Base-by-base conservation (phyloP, 2,888 invertebrate genomes). In the Eilema depressum region DNA sequence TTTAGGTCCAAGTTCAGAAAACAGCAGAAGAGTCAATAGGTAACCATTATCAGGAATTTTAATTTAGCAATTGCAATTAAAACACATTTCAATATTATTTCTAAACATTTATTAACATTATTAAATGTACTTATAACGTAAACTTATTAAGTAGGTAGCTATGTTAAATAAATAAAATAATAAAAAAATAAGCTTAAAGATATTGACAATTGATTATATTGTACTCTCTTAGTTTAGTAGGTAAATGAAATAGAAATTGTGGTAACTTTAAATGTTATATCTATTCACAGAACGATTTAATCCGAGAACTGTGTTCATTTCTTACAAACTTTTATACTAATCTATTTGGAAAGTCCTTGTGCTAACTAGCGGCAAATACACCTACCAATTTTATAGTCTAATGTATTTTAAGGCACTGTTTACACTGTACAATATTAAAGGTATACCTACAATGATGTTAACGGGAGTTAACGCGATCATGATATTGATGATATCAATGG, bases 181-280 rank as follows among this genome's bases (percentile, higher is more conserved):
- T 72, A 76, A 56, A 75, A 76, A 76, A 80, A 80, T 80, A 80
- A 80, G 69, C 77, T 76, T 30, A 14, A 37, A 53, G 28, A 28
- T 30, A 79, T 73, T 75, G 74, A 75, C 74, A 77, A 69, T 63
- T 26, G 66, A 37, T n/a, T n/a, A 17, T 57, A 47, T 63, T 62
- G 66, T 63, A 66, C 57, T 62, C n/a, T 33, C 12, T 37, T 28
- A 47, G 17, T 68, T n/a, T n/a, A 56, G n/a, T 63, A n/a, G 7
- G 3, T 33, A 68, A n/a, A 4, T n/a, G 23, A 25, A 63, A 63
- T 37, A 41, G 56, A 56, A 37, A 57, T 25, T 68, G 63, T 68
- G 68, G 68, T 68, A 68, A 68, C 68, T 63, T 5, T 25, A 63
- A n/a, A 28, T 56, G 2, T 63, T 53, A 30, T 37, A 17, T 25